A percentile compares a stretch with the other conserved stretches of the same genome.
These are phyloP conservation scores for Anolis sagrei DNA, from an alignment of 2,113 vertebrate species.

Conservation along the genomic window DNA sequence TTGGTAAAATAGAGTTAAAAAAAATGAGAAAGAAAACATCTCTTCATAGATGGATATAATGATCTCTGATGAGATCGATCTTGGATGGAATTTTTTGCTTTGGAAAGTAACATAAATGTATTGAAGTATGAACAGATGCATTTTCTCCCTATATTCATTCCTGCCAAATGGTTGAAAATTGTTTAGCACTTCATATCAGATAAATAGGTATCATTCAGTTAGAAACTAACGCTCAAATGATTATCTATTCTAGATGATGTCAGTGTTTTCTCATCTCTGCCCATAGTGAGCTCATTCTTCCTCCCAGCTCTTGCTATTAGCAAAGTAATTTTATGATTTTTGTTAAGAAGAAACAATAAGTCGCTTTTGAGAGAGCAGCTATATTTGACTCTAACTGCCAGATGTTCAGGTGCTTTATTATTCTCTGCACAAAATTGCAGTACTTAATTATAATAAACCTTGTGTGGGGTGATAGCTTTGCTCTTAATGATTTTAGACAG, in stretches of 20 bases:
- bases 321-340: not conserved
- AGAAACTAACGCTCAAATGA: not conserved
- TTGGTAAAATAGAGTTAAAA: too few species aligned
- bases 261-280: too few species aligned
- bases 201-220: not conserved
- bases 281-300: too few species aligned
- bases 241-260: too few species aligned
- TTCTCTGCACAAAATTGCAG: not conserved
- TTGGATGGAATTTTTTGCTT: too few species aligned
- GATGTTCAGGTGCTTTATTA: not conserved
- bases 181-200: not conserved
- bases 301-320: not conserved
- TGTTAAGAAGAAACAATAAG: constrained; percentile 9
- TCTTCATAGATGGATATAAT: too few species aligned
- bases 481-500: not conserved
- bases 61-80: too few species aligned
- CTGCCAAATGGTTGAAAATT: not conserved
- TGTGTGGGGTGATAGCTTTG: not conserved
- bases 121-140: too few species aligned
- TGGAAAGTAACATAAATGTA: too few species aligned
- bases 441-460: not conserved
- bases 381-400: not conserved
- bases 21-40: too few species aligned
- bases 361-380: constrained; percentile 20
- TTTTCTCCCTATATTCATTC: not conserved